Conservation (phyloP, 2,113 vertebrate species). For the Machaerirhynchus nigripectus region DNA sequence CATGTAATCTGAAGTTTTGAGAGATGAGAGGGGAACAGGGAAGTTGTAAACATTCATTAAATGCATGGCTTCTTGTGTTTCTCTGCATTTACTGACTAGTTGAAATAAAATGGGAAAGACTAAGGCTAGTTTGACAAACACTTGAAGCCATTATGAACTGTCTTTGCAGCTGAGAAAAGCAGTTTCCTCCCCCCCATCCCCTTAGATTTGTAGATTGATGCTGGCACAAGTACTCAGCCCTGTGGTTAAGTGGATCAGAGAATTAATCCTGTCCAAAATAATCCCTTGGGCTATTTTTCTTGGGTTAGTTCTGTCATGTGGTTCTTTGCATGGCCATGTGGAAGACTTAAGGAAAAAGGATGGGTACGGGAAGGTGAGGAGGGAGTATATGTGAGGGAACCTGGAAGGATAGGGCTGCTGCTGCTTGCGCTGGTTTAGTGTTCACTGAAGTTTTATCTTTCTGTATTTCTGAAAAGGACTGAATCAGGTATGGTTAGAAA, state of each 20-base stretch:
- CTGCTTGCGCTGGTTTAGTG: neutral
- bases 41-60: neutral
- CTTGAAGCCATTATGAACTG: neutral
- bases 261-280: constrained; percentile 2
- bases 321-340: neutral
- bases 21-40: neutral
- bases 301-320: neutral
- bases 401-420: neutral
- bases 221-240: neutral
- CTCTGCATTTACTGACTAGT: neutral
- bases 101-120: neutral
- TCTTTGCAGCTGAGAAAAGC: neutral
- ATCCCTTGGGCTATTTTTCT: neutral
- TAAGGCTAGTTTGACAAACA: neutral
- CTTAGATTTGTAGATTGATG: neutral
- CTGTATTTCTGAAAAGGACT: constrained; percentile 20
- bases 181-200: neutral
- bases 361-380: neutral
- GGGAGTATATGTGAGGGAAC: neutral
- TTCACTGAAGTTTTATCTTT: neutral
- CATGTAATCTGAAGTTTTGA: neutral
- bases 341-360: neutral
- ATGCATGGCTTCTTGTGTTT: neutral
- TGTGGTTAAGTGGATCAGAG: neutral
- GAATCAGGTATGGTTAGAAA: neutral